Evolutionary conservation across 2,113 vertebrate species (phyloP).

Genomic region (Chroicocephalus ridibundus): DNA sequence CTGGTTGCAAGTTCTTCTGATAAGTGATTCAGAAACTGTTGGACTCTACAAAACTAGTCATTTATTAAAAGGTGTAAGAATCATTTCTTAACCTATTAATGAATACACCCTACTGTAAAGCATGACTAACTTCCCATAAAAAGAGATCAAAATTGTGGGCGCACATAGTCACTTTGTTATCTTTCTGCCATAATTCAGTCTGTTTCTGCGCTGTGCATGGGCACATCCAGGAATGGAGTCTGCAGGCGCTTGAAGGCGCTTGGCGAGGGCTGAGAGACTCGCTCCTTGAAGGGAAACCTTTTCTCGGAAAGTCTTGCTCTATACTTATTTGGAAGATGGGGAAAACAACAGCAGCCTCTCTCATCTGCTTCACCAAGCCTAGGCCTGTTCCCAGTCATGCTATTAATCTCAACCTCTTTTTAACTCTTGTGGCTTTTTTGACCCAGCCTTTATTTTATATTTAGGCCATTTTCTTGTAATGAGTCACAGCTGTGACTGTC

Average conservation of each 20-base stretch:
- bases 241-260: neutral
- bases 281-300: neutral
- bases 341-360: neutral
- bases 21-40: slow-evolving; percentile 21
- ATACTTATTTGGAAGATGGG: neutral
- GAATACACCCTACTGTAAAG: slow-evolving; percentile 15
- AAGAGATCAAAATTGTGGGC: slow-evolving; percentile 10
- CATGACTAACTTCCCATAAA: slow-evolving; percentile 36
- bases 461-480: slow-evolving; percentile 63
- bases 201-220: neutral
- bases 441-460: slow-evolving; percentile 60
- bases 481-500: slow-evolving; percentile 72
- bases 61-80: slow-evolving; percentile 45
- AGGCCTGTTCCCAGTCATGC: slow-evolving; percentile 23
- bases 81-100: slow-evolving; percentile 48
- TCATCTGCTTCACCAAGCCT: slow-evolving; percentile 25
- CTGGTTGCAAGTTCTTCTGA: neutral
- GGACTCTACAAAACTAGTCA: slow-evolving; percentile 24
- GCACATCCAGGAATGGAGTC: neutral
- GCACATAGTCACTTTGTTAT: neutral
- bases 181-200: neutral
- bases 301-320: slow-evolving; percentile 17
- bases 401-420: slow-evolving; percentile 16
- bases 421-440: slow-evolving; percentile 42
- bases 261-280: neutral